A percentile compares a stretch with the other conserved stretches of the same genome.
Conservation (phyloP, 2,113 vertebrate genomes). For the Galbula dea region DNA sequence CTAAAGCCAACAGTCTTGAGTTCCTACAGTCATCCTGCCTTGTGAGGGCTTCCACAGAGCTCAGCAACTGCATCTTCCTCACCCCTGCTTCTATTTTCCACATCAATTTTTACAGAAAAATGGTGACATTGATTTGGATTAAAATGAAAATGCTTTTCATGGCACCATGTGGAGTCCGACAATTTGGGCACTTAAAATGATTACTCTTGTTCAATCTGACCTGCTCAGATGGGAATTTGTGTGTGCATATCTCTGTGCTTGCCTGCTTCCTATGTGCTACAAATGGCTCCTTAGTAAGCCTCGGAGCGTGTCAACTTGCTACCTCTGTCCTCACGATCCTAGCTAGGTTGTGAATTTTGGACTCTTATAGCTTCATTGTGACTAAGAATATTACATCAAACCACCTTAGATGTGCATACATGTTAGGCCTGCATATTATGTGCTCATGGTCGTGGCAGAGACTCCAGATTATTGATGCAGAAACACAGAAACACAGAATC, state of each 20-base stretch:
- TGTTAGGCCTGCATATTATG: neutral
- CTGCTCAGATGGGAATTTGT: neutral
- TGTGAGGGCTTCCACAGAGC: neutral
- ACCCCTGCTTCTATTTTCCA: neutral
- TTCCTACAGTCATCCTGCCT: neutral
- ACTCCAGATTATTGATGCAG: neutral
- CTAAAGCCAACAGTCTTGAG: neutral
- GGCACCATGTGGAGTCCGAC: constrained; percentile 21
- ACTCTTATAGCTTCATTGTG: neutral
- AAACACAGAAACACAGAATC: no score
- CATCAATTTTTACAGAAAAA: constrained; percentile 16
- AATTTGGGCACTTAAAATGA: constrained; percentile 34
- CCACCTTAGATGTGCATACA: neutral
- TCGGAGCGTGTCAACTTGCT: neutral
- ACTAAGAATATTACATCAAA: neutral
- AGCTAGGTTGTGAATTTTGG: neutral
- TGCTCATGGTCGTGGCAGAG: neutral
- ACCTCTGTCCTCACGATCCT: neutral
- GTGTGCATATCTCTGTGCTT: neutral
- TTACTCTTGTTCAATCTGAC: neutral
- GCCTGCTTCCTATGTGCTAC: neutral
- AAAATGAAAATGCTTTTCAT: constrained; percentile 51
- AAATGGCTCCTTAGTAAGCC: neutral
- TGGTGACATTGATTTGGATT: constrained; percentile 45
- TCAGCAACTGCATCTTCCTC: neutral